Evolutionary conservation across 2,113 vertebrate genomes (phyloP).

Genomic region (Protomyctophum bolini): DNA sequence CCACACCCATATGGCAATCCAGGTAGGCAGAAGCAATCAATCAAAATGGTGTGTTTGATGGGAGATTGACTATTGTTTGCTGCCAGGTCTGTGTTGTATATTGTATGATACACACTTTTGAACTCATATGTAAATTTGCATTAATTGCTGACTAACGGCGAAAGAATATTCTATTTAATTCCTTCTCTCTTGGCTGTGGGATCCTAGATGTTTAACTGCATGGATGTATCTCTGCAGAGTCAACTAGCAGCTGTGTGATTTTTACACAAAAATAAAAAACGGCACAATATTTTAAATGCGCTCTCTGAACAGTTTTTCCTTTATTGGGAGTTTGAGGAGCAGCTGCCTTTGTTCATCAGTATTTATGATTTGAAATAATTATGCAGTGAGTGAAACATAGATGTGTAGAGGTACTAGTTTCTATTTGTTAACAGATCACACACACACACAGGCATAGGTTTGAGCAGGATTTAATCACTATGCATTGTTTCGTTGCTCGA

Average conservation of each 20-base stretch:
- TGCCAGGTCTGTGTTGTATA: slow-evolving; percentile 86
- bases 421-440: not conserved
- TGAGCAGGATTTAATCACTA: slow-evolving; percentile 48
- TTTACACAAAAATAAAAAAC: slow-evolving; percentile 95
- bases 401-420: too few relatives aligned
- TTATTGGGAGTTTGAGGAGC: not conserved
- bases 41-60: slow-evolving; percentile 47
- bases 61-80: slow-evolving; percentile 62
- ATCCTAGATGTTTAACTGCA: slow-evolving; percentile 93
- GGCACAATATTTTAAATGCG: slow-evolving; percentile 91
- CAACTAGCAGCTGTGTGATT: slow-evolving; percentile 94
- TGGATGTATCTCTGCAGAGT: slow-evolving; percentile 93
- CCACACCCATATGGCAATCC: slow-evolving; percentile 55
- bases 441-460: slow-evolving; percentile 18
- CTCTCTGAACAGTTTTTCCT: slow-evolving; percentile 46
- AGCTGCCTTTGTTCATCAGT: too few relatives aligned
- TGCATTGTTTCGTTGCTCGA: slow-evolving; percentile 19
- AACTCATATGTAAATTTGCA: slow-evolving; percentile 94
- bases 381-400: too few relatives aligned
- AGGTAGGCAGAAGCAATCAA: slow-evolving; percentile 61
- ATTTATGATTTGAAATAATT: too few relatives aligned
- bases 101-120: slow-evolving; percentile 91
- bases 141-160: slow-evolving; percentile 95
- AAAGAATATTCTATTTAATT: slow-evolving; percentile 91
- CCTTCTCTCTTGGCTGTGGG: slow-evolving; percentile 91